Evolutionary conservation across 2,113 vertebrate species (phyloP).

Genomic region (Misgurnus anguillicaudatus): DNA sequence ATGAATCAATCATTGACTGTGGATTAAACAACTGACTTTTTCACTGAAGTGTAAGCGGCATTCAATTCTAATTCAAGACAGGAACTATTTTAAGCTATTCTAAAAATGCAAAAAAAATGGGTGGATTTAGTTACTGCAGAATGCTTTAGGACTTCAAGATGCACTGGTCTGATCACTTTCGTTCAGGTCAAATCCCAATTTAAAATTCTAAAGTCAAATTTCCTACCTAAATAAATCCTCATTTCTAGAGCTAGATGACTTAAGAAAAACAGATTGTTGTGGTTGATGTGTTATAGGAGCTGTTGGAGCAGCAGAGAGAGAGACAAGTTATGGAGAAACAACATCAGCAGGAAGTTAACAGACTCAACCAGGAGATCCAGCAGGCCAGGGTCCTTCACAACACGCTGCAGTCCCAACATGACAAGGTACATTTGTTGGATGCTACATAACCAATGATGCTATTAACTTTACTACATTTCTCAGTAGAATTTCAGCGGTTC

Average conservation of each 20-base stretch:
- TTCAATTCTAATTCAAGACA: no score
- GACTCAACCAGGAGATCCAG: constrained; percentile 75
- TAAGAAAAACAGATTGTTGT: background rate
- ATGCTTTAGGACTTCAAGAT: background rate
- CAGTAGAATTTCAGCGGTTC: no score
- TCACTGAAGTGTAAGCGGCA: no score
- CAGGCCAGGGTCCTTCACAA: constrained; percentile 73
- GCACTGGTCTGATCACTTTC: no score
- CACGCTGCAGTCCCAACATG: constrained; percentile 73
- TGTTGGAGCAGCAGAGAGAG: constrained; percentile 72
- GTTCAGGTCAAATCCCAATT: no score
- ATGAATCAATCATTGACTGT: no score
- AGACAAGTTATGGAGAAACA: constrained; percentile 68
- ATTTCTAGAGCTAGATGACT: background rate
- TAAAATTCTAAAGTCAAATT: no score
- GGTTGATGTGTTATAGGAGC: constrained; percentile 61
- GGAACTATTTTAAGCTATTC: no score
- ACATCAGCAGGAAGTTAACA: constrained; percentile 72
- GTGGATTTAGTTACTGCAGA: no score
- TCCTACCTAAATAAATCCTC: background rate
- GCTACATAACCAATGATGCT: background rate
- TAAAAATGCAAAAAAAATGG: no score
- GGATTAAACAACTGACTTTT: no score
- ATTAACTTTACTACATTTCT: background rate
- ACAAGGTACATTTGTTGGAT: constrained; percentile 68